Evolutionary conservation across 2,113 vertebrate species (phyloP).

Genomic region (Regulus satrapa): DNA sequence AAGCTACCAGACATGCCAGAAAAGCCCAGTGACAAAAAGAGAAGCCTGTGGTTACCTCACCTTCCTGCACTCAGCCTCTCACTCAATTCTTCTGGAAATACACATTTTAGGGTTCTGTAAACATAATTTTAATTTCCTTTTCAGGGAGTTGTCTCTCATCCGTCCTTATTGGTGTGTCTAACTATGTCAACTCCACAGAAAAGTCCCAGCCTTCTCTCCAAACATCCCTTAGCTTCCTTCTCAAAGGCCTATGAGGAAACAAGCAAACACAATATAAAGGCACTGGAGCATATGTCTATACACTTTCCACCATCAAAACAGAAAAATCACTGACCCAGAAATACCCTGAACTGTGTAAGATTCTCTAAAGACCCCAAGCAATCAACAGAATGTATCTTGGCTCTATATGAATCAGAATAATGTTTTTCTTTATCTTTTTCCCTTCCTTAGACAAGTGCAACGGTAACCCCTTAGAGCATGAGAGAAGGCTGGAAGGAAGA

Average conservation of each 20-base stretch:
- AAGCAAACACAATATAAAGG: conserved; percentile 31
- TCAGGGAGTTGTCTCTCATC: neutral
- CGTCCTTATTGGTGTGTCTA: neutral
- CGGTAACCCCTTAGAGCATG: neutral
- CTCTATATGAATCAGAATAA: neutral
- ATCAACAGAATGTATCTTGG: neutral
- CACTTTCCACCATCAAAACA: neutral
- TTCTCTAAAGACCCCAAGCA: neutral
- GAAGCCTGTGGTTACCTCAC: neutral
- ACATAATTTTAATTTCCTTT: neutral
- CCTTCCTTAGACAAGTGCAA: neutral
- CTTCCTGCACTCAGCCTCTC: neutral
- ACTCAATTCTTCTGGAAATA: neutral
- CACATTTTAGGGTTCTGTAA: neutral
- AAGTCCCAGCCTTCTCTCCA: neutral
- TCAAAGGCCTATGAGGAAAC: neutral
- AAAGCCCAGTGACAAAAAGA: neutral
- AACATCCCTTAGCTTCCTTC: neutral
- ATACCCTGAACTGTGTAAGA: neutral
- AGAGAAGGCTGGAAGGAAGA: neutral
- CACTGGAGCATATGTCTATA: conserved; percentile 7
- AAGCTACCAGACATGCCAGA: neutral
- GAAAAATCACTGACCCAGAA: conserved; percentile 47
- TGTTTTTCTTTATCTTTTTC: neutral
- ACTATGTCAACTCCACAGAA: neutral